Conservation (phyloP, 92 coral and sea anemone genomes). For the Actinostola sp. region DNA sequence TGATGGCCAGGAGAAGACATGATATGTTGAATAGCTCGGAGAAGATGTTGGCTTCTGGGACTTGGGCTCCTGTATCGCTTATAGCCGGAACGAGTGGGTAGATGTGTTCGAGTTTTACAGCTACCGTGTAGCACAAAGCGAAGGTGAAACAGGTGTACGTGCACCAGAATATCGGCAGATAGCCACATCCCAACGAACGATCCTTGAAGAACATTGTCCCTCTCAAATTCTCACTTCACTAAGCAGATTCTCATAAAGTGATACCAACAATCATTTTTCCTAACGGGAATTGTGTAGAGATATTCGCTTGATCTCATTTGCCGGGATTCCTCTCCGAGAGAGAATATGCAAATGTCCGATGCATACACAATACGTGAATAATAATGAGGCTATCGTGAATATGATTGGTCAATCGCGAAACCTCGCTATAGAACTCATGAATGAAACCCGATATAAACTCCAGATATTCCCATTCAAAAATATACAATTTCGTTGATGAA, state of each 20-base stretch:
- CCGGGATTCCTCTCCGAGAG: slow-evolving; percentile 28
- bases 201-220: slow-evolving; percentile 68
- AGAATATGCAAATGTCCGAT: slow-evolving; percentile 25
- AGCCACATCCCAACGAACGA: slow-evolving; percentile 86
- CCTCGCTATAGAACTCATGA: slow-evolving; percentile 1
- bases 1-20: slow-evolving; percentile 68
- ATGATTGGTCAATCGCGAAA: slow-evolving; percentile 12
- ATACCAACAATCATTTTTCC: not conserved
- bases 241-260: not conserved
- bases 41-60: slow-evolving; percentile 92
- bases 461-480: too few relatives aligned
- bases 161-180: slow-evolving; percentile 91
- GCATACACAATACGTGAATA: slow-evolving; percentile 6
- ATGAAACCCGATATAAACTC: not conserved
- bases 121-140: slow-evolving; percentile 81
- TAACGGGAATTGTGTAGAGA: slow-evolving; percentile 12
- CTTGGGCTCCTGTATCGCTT: slow-evolving; percentile 95
- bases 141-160: slow-evolving; percentile 84
- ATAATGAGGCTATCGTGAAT: slow-evolving; percentile 8
- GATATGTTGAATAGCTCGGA: slow-evolving; percentile 93
- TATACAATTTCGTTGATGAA: too few relatives aligned
- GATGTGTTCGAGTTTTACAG: slow-evolving; percentile 84
- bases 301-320: slow-evolving; percentile 12
- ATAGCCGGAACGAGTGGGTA: slow-evolving; percentile 98
- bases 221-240: not conserved